phyloP scores from a whole-genome alignment of 2,797 vertebrate genomes.

The Sebastes dallii region DNA sequence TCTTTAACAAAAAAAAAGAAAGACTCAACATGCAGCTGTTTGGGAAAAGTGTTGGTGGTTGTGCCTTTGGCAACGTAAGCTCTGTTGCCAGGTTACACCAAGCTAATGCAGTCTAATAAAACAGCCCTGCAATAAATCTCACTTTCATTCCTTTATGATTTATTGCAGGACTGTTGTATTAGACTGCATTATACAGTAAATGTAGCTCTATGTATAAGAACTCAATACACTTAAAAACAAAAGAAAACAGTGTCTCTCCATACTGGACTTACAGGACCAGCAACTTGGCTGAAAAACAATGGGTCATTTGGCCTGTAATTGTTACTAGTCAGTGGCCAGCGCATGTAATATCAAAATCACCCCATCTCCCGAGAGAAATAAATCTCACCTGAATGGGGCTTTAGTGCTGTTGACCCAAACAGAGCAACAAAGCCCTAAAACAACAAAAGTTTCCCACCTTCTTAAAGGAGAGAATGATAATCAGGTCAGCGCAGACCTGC shows the following conservation, averaged over 20 bases:
- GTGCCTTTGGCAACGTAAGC: not conserved
- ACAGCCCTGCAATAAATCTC: not conserved
- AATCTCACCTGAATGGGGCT: not conserved
- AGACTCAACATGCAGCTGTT: not conserved
- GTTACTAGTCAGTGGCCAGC: not conserved
- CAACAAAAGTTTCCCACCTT: not conserved
- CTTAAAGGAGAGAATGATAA: not conserved
- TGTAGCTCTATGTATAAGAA: not conserved
- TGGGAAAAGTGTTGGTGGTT: not conserved
- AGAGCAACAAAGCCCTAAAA: not conserved
- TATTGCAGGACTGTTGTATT: not conserved
- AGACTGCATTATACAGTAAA: not conserved
- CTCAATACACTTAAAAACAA: not conserved
- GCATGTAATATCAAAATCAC: not conserved
- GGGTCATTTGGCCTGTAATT: not conserved
- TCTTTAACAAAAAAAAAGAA: slow-evolving; percentile 4
- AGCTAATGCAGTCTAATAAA: not conserved
- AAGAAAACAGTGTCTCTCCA: not conserved
- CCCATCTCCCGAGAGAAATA: not conserved
- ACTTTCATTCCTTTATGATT: not conserved
- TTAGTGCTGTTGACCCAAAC: not conserved
- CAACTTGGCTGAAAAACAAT: not conserved
- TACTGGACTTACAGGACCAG: not conserved
- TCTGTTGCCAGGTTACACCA: not conserved
- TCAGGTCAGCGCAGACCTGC: slow-evolving; percentile 23